Evolutionary conservation across 2,888 invertebrate species (phyloP), one percentile per base, ranked within the genome.

Genomic region (Scrobipalpa atriplicella): DNA sequence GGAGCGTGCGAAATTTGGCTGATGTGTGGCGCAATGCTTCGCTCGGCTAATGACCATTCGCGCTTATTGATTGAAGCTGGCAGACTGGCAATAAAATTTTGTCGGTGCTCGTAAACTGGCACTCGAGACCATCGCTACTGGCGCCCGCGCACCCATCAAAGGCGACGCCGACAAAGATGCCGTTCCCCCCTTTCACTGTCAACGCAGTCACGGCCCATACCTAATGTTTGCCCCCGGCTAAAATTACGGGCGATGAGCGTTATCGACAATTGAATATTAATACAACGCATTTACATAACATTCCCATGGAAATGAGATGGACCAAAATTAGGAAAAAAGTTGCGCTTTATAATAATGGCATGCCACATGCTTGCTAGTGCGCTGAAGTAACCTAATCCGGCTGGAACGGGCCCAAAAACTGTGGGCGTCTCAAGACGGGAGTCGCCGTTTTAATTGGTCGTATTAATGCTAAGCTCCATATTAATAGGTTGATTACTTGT

Each of bases 401-500:
- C 87, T 91, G 92, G 92, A 91, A 83, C 83, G 85, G 85, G 78
- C 90, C 92, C 91, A 92, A 92, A 92, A 91, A 90, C 90, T 90
- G 89, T 80, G 86, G 76, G 84, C 82, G 87, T 90, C 90, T 91
- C 84, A 89, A 91, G 90, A 88, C 76, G 80, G 80, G 79, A 87
- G 87, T 85, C 87, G 82, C 86, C 85, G 79, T 89, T 92, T 91
- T 92, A 92, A 92, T 92, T 92, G 87, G 89, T 82, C 83, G 92
- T 76, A 90, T 92, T 92, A 91, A 81, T 80, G 82, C 80, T 87
- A 83, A 92, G 84, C 92, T 83, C 84, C 84, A 85, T 92, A 92
- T 92, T 90, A 92, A 92, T 92, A 89, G 92, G 89, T 88, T 88
- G 92, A 90, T 92, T 92, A 90, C 84, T 86, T 84, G 87, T 84